Percentiles rank a stretch among this genome's conserved stretches.
Conservation (phyloP, 2,888 invertebrate genomes). For the Orthosia gothica region DNA sequence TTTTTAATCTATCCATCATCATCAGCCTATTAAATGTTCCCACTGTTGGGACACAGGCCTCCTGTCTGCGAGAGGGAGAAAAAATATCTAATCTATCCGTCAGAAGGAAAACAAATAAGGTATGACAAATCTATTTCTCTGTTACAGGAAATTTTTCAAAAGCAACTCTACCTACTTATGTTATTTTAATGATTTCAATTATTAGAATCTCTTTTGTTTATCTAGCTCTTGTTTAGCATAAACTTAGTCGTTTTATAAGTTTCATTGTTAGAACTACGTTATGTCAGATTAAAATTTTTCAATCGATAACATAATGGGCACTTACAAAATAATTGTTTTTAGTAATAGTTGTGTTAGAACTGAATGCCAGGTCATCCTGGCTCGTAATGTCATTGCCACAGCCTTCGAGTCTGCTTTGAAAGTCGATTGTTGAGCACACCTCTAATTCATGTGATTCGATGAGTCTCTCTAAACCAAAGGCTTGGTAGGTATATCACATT, state of each 20-base stretch:
- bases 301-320: constrained; percentile 13
- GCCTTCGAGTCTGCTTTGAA: constrained; percentile 59
- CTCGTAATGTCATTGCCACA: constrained; percentile 71
- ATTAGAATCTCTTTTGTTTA: not conserved
- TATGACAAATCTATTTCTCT: not conserved
- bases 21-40: no score
- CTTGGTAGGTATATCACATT: not conserved
- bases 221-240: not conserved
- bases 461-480: constrained; percentile 23
- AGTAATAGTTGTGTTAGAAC: constrained; percentile 41
- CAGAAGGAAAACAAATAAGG: not conserved
- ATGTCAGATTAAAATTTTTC: constrained; percentile 17
- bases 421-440: constrained; percentile 36
- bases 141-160: not conserved
- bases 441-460: constrained; percentile 33
- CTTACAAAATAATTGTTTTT: constrained; percentile 40
- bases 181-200: not conserved
- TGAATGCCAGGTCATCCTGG: constrained; percentile 54
- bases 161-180: not conserved
- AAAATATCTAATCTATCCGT: not conserved
- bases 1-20: no score
- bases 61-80: no score
- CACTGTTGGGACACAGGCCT: no score
- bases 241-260: not conserved
- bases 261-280: not conserved